Evolutionary conservation across 1,140 invertebrate genomes (phyloP).

Genomic region (Bombus difficillimus): DNA sequence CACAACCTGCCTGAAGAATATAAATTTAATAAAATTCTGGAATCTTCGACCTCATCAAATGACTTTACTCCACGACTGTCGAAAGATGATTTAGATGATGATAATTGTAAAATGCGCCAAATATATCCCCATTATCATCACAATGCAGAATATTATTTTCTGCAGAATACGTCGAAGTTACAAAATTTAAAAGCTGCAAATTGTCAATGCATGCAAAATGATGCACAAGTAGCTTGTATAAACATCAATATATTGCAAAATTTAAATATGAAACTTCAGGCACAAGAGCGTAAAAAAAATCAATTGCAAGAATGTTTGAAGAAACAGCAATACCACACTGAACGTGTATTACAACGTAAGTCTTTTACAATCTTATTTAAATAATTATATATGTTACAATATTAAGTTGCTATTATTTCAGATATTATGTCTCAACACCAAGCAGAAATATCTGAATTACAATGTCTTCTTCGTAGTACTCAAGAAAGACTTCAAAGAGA

Average conservation of each 20-base stretch:
- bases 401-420: constrained; percentile 65
- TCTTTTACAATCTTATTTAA: constrained; percentile 50
- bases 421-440: constrained; percentile 86
- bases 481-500: constrained; percentile 87
- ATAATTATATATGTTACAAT: neutral
- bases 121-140: constrained; percentile 21
- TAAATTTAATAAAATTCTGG: constrained; percentile 51
- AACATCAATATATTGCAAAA: constrained; percentile 80
- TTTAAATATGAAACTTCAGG: constrained; percentile 80
- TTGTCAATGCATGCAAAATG: constrained; percentile 54
- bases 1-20: constrained; percentile 33
- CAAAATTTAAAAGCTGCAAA: constrained; percentile 71
- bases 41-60: constrained; percentile 46
- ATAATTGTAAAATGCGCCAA: constrained; percentile 4
- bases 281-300: constrained; percentile 85
- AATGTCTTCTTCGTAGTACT: constrained; percentile 84
- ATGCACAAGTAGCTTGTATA: constrained; percentile 70
- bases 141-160: constrained; percentile 79
- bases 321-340: constrained; percentile 86
- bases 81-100: constrained; percentile 68
- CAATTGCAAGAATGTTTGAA: constrained; percentile 85
- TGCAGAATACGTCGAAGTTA: constrained; percentile 82
- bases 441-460: constrained; percentile 84
- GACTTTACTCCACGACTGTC: constrained; percentile 40
- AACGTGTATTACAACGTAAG: constrained; percentile 87